These are phyloP conservation scores for Mesopsocus fuscifrons DNA, from an alignment of 2,888 invertebrate species.

Conservation along the genomic window DNA sequence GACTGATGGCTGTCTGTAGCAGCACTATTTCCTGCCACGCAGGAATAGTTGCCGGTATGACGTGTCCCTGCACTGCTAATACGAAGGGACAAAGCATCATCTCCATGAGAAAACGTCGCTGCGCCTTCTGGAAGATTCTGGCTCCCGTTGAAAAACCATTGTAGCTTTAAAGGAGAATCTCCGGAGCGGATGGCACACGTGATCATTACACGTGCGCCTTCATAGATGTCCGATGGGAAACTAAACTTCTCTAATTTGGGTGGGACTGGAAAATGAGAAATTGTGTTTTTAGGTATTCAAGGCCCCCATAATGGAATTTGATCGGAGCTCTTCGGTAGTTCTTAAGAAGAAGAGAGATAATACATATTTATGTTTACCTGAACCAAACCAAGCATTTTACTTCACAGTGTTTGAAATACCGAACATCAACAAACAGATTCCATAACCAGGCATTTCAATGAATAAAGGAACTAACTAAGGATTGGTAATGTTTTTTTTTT, in stretches of 20 bases:
- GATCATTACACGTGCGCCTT: conserved; percentile 28
- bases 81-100: conserved; percentile 26
- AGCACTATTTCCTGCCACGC: conserved; percentile 30
- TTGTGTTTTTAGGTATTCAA: too few species aligned
- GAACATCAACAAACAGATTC: too few species aligned
- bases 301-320: too few species aligned
- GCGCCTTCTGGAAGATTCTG: conserved; percentile 26
- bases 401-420: too few species aligned
- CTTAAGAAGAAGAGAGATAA: too few species aligned
- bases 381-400: too few species aligned
- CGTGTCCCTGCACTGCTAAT: conserved; percentile 30
- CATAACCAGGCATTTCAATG: too few species aligned
- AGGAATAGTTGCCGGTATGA: conserved; percentile 32
- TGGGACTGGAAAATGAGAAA: conserved; percentile 31
- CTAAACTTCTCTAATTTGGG: conserved; percentile 31
- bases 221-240: conserved; percentile 27
- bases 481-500: too few species aligned
- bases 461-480: too few species aligned
- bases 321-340: too few species aligned
- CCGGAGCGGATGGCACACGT: conserved; percentile 31
- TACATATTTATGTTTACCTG: too few species aligned
- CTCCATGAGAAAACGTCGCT: conserved; percentile 22
- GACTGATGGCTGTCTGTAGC: conserved; percentile 27
- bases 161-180: conserved; percentile 32
- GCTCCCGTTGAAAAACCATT: conserved; percentile 34